Percentiles rank a stretch among this genome's conserved stretches.
These are phyloP conservation scores for Syngnathus typhle DNA, from an alignment of 2,113 vertebrate genomes.

Conservation along the genomic window DNA sequence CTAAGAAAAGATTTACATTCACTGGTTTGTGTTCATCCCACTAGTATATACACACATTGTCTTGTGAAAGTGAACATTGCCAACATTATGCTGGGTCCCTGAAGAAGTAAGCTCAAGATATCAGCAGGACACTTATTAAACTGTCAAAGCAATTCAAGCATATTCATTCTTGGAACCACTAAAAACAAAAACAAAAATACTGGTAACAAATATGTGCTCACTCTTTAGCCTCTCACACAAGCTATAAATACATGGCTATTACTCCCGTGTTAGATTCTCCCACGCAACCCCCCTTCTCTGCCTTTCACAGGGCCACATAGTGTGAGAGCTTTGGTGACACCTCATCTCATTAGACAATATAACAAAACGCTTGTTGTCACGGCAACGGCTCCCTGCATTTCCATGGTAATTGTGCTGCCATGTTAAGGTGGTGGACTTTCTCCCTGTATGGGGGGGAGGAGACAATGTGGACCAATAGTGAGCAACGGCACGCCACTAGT, in stretches of 20 bases:
- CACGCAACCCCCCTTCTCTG: conserved; percentile 30
- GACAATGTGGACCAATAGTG: conserved; percentile 20
- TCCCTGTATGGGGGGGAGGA: conserved; percentile 17
- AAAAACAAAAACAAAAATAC: background rate
- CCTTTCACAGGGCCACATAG: conserved; percentile 29
- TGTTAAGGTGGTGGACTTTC: conserved; percentile 54
- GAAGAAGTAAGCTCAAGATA: background rate
- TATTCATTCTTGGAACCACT: background rate
- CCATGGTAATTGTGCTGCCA: conserved; percentile 57
- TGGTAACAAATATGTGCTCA: conserved; percentile 12
- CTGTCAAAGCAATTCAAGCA: background rate
- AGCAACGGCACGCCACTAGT: background rate
- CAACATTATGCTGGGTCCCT: background rate
- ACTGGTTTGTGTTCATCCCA: background rate
- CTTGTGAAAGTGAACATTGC: no score
- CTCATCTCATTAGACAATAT: conserved; percentile 58
- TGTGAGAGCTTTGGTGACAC: conserved; percentile 52
- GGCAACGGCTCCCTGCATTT: conserved; percentile 57
- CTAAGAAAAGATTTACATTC: background rate
- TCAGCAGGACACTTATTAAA: background rate
- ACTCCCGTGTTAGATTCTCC: conserved; percentile 53
- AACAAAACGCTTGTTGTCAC: conserved; percentile 65
- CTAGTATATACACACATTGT: no score
- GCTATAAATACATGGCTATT: conserved; percentile 59
- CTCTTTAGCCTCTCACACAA: conserved; percentile 27